Evolutionary conservation across 2,888 invertebrate species (phyloP).

Genomic region (Dyspetes luteomarginatus): DNA sequence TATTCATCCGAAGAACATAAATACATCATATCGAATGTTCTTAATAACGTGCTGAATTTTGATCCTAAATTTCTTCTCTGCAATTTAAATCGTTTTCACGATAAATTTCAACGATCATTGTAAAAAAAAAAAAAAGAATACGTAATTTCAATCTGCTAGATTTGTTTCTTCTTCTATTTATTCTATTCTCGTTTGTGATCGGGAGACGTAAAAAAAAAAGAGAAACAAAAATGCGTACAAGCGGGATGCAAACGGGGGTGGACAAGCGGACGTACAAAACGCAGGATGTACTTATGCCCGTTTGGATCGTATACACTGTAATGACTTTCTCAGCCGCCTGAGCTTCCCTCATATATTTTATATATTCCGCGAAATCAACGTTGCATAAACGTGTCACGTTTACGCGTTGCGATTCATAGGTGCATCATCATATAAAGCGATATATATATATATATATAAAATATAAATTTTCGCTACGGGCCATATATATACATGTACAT

Average conservation of each 20-base stretch:
- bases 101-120: too few relatives aligned
- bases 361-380: slow-evolving; percentile 62
- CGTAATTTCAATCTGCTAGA: too few relatives aligned
- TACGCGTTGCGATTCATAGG: slow-evolving; percentile 40
- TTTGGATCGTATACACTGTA: slow-evolving; percentile 61
- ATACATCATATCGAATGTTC: too few relatives aligned
- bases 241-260: slow-evolving; percentile 57
- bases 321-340: slow-evolving; percentile 63
- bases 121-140: too few relatives aligned
- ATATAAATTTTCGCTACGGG: neutral
- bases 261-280: slow-evolving; percentile 66
- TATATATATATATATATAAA: neutral
- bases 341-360: slow-evolving; percentile 61
- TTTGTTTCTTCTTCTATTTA: neutral
- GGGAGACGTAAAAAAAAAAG: neutral
- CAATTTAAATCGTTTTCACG: too few relatives aligned
- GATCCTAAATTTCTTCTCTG: too few relatives aligned
- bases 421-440: neutral
- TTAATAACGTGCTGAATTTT: too few relatives aligned
- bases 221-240: neutral
- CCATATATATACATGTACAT: neutral
- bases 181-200: neutral
- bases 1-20: too few relatives aligned
- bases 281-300: slow-evolving; percentile 68
- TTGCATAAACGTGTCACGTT: slow-evolving; percentile 62